Conservation (phyloP, 1,140 invertebrate genomes). For the Holotrichia oblita region DNA sequence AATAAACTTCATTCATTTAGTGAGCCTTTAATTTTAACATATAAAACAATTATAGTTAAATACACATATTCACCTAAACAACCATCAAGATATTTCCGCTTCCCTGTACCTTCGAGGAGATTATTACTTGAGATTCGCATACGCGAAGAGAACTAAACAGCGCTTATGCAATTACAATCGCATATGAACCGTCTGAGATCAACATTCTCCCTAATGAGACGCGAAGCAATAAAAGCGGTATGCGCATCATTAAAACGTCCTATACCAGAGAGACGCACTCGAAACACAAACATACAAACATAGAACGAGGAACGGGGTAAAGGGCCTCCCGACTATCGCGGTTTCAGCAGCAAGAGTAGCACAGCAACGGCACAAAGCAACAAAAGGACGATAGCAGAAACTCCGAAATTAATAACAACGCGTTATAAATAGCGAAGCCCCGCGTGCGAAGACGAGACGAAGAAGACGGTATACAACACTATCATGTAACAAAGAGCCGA, state of each 20-base stretch:
- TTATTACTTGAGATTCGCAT: background rate
- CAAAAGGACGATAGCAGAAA: background rate
- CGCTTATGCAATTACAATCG: constrained; percentile 28
- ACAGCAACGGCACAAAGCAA: background rate
- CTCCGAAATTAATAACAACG: constrained; percentile 21
- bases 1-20: no score
- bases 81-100: background rate
- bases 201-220: constrained; percentile 1
- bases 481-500: background rate
- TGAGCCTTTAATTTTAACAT: no score
- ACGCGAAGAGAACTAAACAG: background rate
- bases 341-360: background rate
- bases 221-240: constrained; percentile 23
- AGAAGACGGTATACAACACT: background rate
- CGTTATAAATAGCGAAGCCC: background rate
- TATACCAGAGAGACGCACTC: background rate
- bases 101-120: background rate
- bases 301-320: background rate
- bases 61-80: background rate
- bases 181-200: background rate
- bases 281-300: background rate
- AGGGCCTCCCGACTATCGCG: background rate
- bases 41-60: background rate
- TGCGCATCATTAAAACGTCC: constrained; percentile 20
- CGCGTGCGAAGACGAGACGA: background rate